Conservation (phyloP, 2,888 invertebrate genomes). For the Drosophila differens region DNA sequence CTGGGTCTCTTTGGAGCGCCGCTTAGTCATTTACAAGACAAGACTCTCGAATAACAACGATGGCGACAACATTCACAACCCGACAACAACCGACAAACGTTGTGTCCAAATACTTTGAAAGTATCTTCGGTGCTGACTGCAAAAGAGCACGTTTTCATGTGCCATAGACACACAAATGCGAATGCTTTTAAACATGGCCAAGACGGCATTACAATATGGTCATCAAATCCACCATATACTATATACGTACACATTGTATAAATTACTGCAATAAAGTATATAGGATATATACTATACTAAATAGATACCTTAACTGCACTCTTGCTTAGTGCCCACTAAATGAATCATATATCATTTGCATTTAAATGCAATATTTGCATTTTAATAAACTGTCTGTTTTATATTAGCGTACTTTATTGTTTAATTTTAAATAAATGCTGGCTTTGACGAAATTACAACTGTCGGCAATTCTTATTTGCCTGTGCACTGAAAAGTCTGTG, state of each 20-base stretch:
- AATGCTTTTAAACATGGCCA: conserved; percentile 24
- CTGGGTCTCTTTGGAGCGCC: conserved; percentile 53
- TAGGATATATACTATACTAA: background rate
- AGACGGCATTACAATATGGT: conserved; percentile 13
- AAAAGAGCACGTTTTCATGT: conserved; percentile 45
- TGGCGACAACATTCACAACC: conserved; percentile 57
- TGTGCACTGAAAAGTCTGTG: background rate
- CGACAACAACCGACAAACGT: conserved; percentile 33
- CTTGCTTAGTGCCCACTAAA: background rate
- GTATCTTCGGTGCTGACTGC: conserved; percentile 30
- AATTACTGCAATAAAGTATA: background rate
- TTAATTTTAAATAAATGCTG: background rate
- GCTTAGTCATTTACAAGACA: conserved; percentile 60
- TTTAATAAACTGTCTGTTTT: background rate
- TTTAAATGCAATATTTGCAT: background rate
- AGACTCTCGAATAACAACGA: conserved; percentile 55
- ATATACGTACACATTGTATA: background rate
- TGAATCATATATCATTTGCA: conserved; percentile 7
- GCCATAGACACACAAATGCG: conserved; percentile 15
- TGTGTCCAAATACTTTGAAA: conserved; percentile 58
- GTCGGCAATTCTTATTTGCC: background rate
- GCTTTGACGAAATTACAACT: background rate
- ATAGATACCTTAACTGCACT: background rate
- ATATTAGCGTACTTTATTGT: background rate
- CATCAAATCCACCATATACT: conserved; percentile 17